A percentile compares a stretch with the other conserved stretches of the same genome.
These are phyloP conservation scores for Eupithecia vulgata DNA, from an alignment of 2,888 invertebrate species.

Conservation along the genomic window DNA sequence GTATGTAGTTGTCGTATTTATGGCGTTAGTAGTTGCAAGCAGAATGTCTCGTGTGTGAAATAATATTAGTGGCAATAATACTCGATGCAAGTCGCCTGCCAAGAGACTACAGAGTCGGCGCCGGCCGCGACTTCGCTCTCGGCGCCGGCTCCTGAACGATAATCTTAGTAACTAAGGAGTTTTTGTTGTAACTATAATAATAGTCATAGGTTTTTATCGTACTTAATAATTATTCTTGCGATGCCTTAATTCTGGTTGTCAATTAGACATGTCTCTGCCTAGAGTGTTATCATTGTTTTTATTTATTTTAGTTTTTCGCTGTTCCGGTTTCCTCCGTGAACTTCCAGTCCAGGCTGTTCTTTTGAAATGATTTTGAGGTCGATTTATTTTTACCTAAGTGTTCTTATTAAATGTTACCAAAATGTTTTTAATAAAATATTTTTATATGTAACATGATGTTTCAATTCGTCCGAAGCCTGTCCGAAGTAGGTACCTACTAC, in stretches of 20 bases:
- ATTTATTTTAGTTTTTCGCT: conserved; percentile 81
- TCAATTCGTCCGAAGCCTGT: conserved; percentile 46
- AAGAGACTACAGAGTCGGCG: conserved; percentile 60
- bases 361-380: conserved; percentile 84
- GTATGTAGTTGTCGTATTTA: conserved; percentile 80
- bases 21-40: conserved; percentile 72
- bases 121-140: conserved; percentile 46
- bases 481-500: not conserved
- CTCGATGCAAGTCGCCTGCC: conserved; percentile 77
- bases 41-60: conserved; percentile 73
- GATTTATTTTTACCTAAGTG: conserved; percentile 86
- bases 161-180: conserved; percentile 73
- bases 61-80: conserved; percentile 82
- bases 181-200: conserved; percentile 84
- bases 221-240: conserved; percentile 85
- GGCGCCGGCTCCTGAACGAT: conserved; percentile 65
- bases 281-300: conserved; percentile 83
- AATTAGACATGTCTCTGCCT: conserved; percentile 84
- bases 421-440: conserved; percentile 86
- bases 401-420: conserved; percentile 86
- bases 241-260: conserved; percentile 86
- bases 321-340: conserved; percentile 84
- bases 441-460: conserved; percentile 80
- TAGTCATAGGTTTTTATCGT: conserved; percentile 84
- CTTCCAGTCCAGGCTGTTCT: conserved; percentile 85